A percentile compares a stretch with the other conserved stretches of the same genome.
Conservation (phyloP, 2,888 invertebrate genomes). For the Neoscelio sp. region DNA sequence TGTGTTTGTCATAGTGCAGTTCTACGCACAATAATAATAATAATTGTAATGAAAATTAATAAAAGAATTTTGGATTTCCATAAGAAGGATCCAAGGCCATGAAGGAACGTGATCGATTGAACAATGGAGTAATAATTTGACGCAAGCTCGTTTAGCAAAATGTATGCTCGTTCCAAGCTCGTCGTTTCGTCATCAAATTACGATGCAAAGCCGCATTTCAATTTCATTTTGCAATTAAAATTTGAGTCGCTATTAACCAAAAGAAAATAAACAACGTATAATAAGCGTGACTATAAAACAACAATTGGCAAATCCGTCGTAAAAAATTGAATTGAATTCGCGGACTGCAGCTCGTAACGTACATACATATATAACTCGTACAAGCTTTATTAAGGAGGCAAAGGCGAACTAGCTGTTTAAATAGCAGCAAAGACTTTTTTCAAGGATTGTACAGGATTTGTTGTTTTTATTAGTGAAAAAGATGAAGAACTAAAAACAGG, state of each 20-base stretch:
- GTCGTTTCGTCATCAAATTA: constrained; percentile 35
- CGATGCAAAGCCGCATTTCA: constrained; percentile 55
- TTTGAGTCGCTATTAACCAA: constrained; percentile 22
- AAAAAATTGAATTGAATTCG: constrained; percentile 44
- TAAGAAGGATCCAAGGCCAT: constrained; percentile 61
- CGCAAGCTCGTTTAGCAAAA: constrained; percentile 71
- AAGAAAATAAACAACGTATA: constrained; percentile 26
- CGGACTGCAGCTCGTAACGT: constrained; percentile 66
- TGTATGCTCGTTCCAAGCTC: constrained; percentile 68
- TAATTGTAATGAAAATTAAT: no score
- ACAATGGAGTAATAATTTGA: constrained; percentile 64
- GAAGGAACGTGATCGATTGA: constrained; percentile 59
- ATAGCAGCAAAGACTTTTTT: constrained; percentile 67
- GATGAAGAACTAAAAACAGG: constrained; percentile 57
- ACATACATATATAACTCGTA: constrained; percentile 68
- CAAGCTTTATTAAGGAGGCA: constrained; percentile 68
- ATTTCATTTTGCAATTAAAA: constrained; percentile 37
- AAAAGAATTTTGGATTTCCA: constrained; percentile 43
- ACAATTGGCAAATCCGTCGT: constrained; percentile 35
- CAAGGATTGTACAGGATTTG: constrained; percentile 63
- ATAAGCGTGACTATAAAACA: constrained; percentile 36
- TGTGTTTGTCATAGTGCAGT: constrained; percentile 69
- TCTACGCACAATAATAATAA: constrained; percentile 66
- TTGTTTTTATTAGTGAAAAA: constrained; percentile 62
- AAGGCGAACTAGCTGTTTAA: constrained; percentile 69